Conservation (phyloP, 2,888 invertebrate species). For the Acronicta alni region DNA sequence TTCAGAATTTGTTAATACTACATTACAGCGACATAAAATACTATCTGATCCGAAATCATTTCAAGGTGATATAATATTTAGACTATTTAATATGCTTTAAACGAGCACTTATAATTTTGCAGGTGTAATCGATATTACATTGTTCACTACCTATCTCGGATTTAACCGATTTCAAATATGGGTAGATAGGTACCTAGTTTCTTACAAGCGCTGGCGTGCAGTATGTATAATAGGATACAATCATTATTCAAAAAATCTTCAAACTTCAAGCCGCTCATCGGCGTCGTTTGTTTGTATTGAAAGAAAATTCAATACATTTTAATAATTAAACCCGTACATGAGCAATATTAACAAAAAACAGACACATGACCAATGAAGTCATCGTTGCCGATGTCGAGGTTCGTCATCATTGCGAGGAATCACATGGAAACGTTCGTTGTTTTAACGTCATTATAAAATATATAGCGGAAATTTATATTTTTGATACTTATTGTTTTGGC, state of each 20-base stretch:
- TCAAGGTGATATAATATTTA: slow-evolving; percentile 39
- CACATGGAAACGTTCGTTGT: slow-evolving; percentile 35
- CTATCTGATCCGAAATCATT: slow-evolving; percentile 38
- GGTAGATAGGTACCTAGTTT: too few relatives aligned
- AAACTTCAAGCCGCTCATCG: background rate
- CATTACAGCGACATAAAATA: slow-evolving; percentile 8
- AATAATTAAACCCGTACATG: slow-evolving; percentile 42
- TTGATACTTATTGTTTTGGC: too few relatives aligned
- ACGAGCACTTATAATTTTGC: background rate
- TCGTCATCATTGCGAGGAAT: slow-evolving; percentile 53
- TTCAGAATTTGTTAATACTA: slow-evolving; percentile 23
- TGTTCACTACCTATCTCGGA: too few relatives aligned
- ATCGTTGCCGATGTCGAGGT: slow-evolving; percentile 44
- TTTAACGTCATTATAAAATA: background rate
- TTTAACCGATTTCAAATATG: too few relatives aligned
- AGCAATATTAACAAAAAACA: slow-evolving; percentile 54
- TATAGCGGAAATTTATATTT: too few relatives aligned
- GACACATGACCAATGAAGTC: slow-evolving; percentile 60
- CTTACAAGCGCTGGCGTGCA: background rate
- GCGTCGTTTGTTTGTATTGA: background rate
- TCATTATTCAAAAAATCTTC: background rate
- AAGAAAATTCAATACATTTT: slow-evolving; percentile 21
- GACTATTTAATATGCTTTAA: slow-evolving; percentile 10
- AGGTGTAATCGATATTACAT: too few relatives aligned
- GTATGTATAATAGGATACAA: background rate